These are phyloP conservation scores for Holothuria scabra DNA, from an alignment of 53 echinoderm and acorn worm genomes.

Conservation along the genomic window DNA sequence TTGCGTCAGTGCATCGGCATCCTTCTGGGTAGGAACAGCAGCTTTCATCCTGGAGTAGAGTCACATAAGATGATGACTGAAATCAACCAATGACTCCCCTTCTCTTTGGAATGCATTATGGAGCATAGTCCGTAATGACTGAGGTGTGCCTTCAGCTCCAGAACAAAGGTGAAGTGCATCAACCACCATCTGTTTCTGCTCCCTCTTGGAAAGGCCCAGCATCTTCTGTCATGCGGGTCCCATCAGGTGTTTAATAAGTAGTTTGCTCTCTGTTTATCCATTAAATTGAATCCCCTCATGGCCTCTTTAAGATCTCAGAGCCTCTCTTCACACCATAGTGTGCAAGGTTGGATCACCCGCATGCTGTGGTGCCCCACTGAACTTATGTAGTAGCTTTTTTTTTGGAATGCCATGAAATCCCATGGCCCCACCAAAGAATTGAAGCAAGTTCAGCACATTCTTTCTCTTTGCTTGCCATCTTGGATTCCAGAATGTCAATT, in stretches of 20 bases:
- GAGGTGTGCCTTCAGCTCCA: slow-evolving; percentile 40
- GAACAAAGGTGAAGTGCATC: slow-evolving; percentile 22
- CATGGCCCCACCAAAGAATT: not conserved
- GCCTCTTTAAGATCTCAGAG: slow-evolving; percentile 39
- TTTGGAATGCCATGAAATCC: slow-evolving; percentile 35
- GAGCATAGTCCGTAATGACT: slow-evolving; percentile 39
- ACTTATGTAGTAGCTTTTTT: slow-evolving; percentile 25
- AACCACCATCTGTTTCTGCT: slow-evolving; percentile 1
- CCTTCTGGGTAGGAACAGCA: slow-evolving; percentile 29
- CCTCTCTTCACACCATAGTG: slow-evolving; percentile 57
- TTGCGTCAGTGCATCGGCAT: slow-evolving; percentile 17
- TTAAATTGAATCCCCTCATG: slow-evolving; percentile 10
- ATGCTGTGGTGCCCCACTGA: slow-evolving; percentile 8
- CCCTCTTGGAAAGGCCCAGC: slow-evolving; percentile 10
- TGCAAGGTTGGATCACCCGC: slow-evolving; percentile 39
- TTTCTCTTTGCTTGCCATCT: too few species aligned
- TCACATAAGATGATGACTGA: slow-evolving; percentile 32
- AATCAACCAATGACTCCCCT: slow-evolving; percentile 48
- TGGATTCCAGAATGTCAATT: too few species aligned
- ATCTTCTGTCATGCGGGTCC: slow-evolving; percentile 51
- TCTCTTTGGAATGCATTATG: slow-evolving; percentile 41
- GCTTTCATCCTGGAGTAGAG: slow-evolving; percentile 22
- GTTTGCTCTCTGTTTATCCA: not conserved
- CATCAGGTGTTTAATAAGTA: slow-evolving; percentile 45
- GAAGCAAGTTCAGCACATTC: too few species aligned